These are phyloP conservation scores for Drosophila leonis DNA, from an alignment of 2,888 invertebrate species.

Conservation along the genomic window DNA sequence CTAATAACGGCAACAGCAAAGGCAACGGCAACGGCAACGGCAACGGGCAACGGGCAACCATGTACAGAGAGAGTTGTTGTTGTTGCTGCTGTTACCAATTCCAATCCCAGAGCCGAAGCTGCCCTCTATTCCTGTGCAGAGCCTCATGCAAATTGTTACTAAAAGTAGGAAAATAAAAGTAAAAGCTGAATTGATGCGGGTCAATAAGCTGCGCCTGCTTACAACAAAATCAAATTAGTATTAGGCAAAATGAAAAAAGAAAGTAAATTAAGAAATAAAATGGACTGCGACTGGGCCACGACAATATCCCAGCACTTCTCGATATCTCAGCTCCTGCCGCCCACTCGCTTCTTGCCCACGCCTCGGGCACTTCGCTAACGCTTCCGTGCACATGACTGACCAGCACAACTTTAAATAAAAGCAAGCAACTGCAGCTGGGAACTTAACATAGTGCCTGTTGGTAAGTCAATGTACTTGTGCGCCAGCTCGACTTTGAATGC, in stretches of 20 bases:
- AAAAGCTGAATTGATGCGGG: slow-evolving; percentile 61
- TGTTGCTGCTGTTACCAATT: slow-evolving; percentile 31
- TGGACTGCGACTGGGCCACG: slow-evolving; percentile 45
- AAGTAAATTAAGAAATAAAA: slow-evolving; percentile 78
- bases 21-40: not conserved
- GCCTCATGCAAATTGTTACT: slow-evolving; percentile 48
- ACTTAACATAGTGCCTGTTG: slow-evolving; percentile 39
- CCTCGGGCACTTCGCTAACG: slow-evolving; percentile 38
- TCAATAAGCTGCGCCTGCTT: slow-evolving; percentile 67
- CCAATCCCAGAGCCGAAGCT: slow-evolving; percentile 18
- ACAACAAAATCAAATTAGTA: slow-evolving; percentile 78
- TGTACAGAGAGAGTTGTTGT: slow-evolving; percentile 24
- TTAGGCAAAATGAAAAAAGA: slow-evolving; percentile 46
- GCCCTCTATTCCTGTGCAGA: not conserved
- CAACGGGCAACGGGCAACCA: slow-evolving; percentile 4
- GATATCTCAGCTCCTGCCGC: not conserved
- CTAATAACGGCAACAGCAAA: slow-evolving; percentile 62
- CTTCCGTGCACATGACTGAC: slow-evolving; percentile 77
- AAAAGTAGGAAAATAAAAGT: slow-evolving; percentile 28
- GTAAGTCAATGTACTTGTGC: slow-evolving; percentile 66
- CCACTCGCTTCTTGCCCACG: not conserved
- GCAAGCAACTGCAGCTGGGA: slow-evolving; percentile 44
- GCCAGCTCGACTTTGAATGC: slow-evolving; percentile 42
- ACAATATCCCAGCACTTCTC: slow-evolving; percentile 32
- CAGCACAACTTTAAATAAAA: slow-evolving; percentile 74